phyloP scores from a whole-genome alignment of 2,113 vertebrate genomes.

The Sorex araneus region DNA sequence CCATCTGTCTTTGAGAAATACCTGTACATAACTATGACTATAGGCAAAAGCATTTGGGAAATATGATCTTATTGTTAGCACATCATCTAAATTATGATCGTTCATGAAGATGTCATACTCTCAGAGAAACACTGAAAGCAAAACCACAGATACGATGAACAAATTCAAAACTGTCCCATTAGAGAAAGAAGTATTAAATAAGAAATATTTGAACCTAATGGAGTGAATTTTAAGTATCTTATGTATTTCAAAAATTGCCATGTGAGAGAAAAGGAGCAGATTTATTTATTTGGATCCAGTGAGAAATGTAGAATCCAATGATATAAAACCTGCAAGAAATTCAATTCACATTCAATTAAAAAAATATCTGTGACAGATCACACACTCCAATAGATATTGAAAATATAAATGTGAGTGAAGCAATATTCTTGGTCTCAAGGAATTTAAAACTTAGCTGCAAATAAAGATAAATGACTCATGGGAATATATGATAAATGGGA shows the following conservation, averaged over 20 bases:
- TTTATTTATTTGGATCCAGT: neutral
- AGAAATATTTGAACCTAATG: neutral
- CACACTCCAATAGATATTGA: neutral
- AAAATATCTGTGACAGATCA: neutral
- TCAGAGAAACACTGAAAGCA: neutral
- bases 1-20: neutral
- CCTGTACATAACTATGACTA: neutral
- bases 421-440: neutral
- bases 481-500: neutral
- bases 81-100: neutral
- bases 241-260: neutral
- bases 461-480: neutral
- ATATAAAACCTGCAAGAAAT: neutral
- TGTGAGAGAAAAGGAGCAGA: neutral
- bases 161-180: neutral
- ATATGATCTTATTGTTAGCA: neutral
- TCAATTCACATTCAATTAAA: constrained; percentile 24
- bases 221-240: neutral
- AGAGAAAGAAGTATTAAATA: neutral
- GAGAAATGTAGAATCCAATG: neutral
- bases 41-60: neutral
- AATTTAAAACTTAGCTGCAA: neutral
- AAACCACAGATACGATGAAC: neutral
- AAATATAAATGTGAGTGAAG: neutral
- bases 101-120: neutral